Evolutionary conservation across 2,797 vertebrate species (phyloP).

Genomic region (Macrochelys suwanniensis): DNA sequence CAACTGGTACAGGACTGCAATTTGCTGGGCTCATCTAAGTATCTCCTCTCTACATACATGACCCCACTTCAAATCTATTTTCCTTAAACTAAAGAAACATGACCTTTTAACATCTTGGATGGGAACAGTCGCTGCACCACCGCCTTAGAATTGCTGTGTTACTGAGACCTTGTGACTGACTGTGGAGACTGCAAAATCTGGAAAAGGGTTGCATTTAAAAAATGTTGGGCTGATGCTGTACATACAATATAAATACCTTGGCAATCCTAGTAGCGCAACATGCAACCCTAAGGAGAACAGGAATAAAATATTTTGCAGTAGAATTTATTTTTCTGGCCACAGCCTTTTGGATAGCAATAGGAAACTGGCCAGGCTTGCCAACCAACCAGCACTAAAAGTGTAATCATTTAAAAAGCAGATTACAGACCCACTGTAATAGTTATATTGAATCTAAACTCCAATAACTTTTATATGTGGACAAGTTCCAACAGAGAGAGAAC

Average conservation of each 20-base stretch:
- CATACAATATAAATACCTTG: not conserved
- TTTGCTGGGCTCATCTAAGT: not conserved
- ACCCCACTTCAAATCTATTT: not conserved
- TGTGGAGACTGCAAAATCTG: not conserved
- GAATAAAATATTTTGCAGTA: not conserved
- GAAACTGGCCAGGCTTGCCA: constrained; percentile 12
- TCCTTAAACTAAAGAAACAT: not conserved
- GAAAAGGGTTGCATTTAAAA: not conserved
- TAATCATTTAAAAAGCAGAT: not conserved
- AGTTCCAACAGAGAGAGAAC: not conserved
- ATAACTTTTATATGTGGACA: not conserved
- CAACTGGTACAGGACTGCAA: not conserved
- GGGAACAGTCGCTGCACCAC: not conserved
- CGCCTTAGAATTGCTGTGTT: not conserved
- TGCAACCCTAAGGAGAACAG: not conserved
- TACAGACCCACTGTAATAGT: not conserved
- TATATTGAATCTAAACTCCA: not conserved
- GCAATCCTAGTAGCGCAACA: not conserved
- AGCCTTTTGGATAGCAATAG: not conserved
- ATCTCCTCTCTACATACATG: not conserved
- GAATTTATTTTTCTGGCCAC: not conserved
- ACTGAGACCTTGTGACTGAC: not conserved
- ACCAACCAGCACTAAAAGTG: not conserved
- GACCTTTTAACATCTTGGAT: not conserved
- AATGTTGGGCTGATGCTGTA: not conserved